A percentile compares a stretch with the other conserved stretches of the same genome.
Evolutionary conservation across 2,797 vertebrate species (phyloP).

Genomic region (Sitta carolinensis): DNA sequence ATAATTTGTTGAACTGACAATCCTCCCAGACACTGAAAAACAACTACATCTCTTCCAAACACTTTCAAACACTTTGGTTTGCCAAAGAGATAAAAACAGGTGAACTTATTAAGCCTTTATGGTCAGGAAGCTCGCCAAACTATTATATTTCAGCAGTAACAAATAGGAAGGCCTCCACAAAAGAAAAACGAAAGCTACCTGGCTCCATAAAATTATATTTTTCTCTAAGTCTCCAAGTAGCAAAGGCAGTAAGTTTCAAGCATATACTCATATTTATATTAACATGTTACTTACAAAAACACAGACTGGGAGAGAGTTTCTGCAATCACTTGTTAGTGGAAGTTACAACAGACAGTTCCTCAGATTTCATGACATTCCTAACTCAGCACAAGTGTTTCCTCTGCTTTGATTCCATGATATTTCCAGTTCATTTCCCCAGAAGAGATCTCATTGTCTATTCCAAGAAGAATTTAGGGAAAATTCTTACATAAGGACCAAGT

Average conservation of each 20-base stretch:
- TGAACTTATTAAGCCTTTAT: neutral
- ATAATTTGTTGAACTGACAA: neutral
- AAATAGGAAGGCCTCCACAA: neutral
- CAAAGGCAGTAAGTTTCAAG: neutral
- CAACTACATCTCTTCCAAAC: neutral
- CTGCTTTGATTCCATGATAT: neutral
- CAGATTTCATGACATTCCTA: neutral
- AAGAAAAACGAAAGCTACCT: neutral
- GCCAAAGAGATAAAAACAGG: neutral
- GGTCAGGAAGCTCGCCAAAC: neutral
- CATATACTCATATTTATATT: neutral
- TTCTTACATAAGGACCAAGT: neutral
- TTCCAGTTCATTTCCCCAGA: neutral
- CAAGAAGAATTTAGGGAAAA: neutral
- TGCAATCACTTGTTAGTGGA: neutral
- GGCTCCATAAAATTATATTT: neutral
- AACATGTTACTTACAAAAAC: neutral
- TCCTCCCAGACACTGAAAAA: neutral
- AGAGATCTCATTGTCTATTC: neutral
- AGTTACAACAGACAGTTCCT: neutral
- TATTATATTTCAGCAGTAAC: neutral
- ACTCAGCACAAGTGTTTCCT: neutral
- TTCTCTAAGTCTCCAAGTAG: neutral
- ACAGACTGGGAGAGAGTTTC: neutral
- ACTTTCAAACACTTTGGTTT: neutral